A percentile compares a stretch with the other conserved stretches of the same genome.
phyloP scores from a whole-genome alignment of 2,113 vertebrate species.

The Vidua macroura region DNA sequence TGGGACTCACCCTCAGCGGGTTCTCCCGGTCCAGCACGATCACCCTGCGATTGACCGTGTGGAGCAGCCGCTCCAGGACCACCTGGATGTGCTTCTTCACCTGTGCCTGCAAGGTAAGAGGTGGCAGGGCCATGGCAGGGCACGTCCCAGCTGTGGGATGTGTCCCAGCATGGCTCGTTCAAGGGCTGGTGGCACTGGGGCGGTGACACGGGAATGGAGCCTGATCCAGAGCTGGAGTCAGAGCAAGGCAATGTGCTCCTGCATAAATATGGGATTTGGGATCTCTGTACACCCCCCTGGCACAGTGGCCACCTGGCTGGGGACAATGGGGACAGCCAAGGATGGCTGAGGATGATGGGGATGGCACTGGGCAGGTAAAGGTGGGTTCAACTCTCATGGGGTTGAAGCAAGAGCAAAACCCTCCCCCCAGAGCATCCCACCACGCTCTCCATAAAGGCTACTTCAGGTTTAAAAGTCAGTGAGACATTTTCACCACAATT shows the following conservation, averaged over 20 bases:
- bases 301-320: background rate
- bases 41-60: slow-evolving; percentile 19
- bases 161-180: background rate
- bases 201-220: background rate
- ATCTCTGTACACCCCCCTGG: background rate
- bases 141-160: fast-evolving
- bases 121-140: background rate
- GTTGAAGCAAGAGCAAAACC: background rate
- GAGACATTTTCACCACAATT: background rate
- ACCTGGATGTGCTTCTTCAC: slow-evolving; percentile 42
- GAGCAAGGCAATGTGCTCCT: background rate
- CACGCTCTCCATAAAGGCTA: background rate
- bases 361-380: background rate
- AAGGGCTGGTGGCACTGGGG: background rate
- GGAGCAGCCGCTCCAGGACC: slow-evolving; percentile 44
- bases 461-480: background rate
- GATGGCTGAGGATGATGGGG: background rate
- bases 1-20: slow-evolving; percentile 34
- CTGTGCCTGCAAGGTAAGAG: background rate
- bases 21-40: slow-evolving; percentile 52
- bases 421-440: fast-evolving
- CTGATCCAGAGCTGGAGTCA: background rate
- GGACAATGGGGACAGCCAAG: background rate
- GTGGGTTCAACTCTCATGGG: background rate
- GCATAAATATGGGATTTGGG: background rate